Evolutionary conservation across 2,113 vertebrate genomes (phyloP).

Genomic region (Ramphastos sulfuratus): DNA sequence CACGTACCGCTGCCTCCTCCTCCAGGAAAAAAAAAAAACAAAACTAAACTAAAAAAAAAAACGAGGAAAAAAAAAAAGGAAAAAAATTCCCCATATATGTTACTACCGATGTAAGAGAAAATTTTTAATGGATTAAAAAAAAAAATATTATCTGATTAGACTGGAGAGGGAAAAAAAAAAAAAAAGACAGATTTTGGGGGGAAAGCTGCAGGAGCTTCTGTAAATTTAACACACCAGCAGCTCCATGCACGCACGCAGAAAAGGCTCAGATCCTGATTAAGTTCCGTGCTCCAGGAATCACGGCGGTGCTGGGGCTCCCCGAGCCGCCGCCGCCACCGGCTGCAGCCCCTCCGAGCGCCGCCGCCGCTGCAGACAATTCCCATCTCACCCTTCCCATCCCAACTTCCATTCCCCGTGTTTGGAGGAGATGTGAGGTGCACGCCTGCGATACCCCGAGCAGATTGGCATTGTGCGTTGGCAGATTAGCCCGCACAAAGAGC

Average conservation of each 20-base stretch:
- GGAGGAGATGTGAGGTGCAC: neutral
- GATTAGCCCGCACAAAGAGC: conserved; percentile 48
- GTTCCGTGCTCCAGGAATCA: neutral
- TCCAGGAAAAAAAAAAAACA: neutral
- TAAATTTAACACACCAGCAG: rapidly evolving
- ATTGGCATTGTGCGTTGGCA: conserved; percentile 7
- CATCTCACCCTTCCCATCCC: neutral
- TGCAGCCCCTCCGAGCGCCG: neutral
- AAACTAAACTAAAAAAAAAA: no score
- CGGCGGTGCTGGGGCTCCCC: neutral
- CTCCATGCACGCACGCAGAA: neutral
- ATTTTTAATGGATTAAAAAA: neutral
- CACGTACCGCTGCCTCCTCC: neutral
- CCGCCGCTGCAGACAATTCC: neutral
- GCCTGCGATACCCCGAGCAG: neutral
- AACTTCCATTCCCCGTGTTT: neutral
- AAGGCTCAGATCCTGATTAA: neutral
- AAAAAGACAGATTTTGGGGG: neutral
- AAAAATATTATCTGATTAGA: neutral
- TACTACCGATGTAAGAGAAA: neutral
- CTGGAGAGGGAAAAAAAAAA: neutral
- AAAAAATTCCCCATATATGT: rapidly evolving
- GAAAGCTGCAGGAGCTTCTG: neutral
- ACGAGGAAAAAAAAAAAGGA: no score
- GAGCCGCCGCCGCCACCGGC: neutral